phyloP scores from a whole-genome alignment of 2,113 vertebrate genomes.

The Odobenus rosmarus region DNA sequence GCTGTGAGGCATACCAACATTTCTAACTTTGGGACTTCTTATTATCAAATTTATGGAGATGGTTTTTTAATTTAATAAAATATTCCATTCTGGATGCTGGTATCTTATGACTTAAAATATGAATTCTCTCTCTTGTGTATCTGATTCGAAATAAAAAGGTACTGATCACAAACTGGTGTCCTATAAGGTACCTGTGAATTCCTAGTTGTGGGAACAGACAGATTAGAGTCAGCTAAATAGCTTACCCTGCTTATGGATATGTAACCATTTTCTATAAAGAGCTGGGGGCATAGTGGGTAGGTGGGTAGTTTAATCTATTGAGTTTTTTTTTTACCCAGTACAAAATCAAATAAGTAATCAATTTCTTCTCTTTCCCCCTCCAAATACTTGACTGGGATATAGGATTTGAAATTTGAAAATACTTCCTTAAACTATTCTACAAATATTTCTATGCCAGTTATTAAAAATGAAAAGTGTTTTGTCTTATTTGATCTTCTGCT shows the following conservation, averaged over 20 bases:
- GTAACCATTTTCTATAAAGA: slow-evolving; percentile 38
- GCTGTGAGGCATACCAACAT: neutral
- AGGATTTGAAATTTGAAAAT: slow-evolving; percentile 31
- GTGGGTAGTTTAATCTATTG: neutral
- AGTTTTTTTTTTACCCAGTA: neutral
- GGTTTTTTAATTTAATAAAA: slow-evolving; percentile 23
- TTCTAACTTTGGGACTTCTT: neutral
- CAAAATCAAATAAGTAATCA: slow-evolving; percentile 29
- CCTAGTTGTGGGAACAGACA: slow-evolving; percentile 19
- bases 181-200: slow-evolving; percentile 30
- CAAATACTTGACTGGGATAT: neutral
- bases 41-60: neutral
- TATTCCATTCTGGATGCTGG: neutral
- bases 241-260: slow-evolving; percentile 3
- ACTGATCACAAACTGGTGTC: neutral
- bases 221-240: slow-evolving; percentile 72
- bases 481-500: neutral
- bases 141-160: slow-evolving; percentile 62
- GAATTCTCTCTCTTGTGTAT: neutral
- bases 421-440: neutral
- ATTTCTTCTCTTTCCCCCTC: neutral
- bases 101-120: neutral
- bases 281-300: neutral
- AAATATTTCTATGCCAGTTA: neutral
- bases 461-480: slow-evolving; percentile 45